Evolutionary conservation across 2,797 vertebrate genomes (phyloP).

Genomic region (Menidia menidia): DNA sequence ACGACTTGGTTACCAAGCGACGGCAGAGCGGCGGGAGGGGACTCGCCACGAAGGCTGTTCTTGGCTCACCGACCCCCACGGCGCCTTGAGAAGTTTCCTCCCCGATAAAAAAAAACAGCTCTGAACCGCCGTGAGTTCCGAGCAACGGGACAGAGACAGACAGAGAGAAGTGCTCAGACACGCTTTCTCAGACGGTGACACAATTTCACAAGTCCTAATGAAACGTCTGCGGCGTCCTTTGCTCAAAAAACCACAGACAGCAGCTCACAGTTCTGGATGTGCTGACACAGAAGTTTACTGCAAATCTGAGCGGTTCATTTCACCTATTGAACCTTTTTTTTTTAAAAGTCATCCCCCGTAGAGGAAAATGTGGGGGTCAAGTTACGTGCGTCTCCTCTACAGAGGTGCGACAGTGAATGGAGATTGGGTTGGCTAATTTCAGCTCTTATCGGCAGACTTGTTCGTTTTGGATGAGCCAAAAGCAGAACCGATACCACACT

Average conservation of each 20-base stretch:
- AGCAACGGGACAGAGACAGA: too few species aligned
- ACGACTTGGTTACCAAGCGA: conserved; percentile 38
- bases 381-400: too few species aligned
- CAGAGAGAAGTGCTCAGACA: too few species aligned
- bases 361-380: too few species aligned
- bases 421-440: conserved; percentile 11
- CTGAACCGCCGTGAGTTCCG: too few species aligned
- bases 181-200: not conserved
- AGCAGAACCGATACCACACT: conserved; percentile 35
- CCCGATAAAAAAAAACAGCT: not conserved
- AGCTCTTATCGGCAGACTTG: conserved; percentile 21
- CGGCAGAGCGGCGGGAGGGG: conserved; percentile 3
- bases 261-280: too few species aligned
- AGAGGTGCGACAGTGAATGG: too few species aligned
- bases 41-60: not conserved
- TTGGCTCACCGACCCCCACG: not conserved
- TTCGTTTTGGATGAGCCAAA: conserved; percentile 10
- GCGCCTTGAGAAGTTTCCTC: conserved; percentile 22
- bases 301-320: too few species aligned
- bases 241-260: not conserved
- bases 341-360: too few species aligned
- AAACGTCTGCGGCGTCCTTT: not conserved
- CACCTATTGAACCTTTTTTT: too few species aligned
- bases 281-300: too few species aligned
- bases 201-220: not conserved